Conservation (phyloP, 2,888 invertebrate genomes). For the Drosophila pseudotakahashii region DNA sequence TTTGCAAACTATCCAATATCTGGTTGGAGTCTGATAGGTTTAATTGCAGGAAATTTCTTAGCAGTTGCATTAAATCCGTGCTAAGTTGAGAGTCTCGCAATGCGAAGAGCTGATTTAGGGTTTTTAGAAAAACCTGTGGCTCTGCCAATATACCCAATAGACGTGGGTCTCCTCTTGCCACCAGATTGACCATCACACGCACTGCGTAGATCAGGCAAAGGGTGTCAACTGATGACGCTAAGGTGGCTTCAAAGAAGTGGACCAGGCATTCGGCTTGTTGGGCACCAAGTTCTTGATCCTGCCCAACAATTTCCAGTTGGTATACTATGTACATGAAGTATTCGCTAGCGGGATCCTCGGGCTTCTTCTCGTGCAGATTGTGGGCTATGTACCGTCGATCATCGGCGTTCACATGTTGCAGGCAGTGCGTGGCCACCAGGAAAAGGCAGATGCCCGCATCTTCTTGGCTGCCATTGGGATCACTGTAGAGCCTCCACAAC, state of each 20-base stretch:
- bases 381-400: constrained; percentile 62
- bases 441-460: constrained; percentile 78
- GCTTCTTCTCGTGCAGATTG: constrained; percentile 65
- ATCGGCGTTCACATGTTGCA: constrained; percentile 44
- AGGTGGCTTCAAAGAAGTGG: constrained; percentile 34
- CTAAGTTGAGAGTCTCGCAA: constrained; percentile 51
- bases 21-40: constrained; percentile 24
- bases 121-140: constrained; percentile 28
- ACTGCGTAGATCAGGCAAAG: constrained; percentile 66
- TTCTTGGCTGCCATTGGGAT: constrained; percentile 51
- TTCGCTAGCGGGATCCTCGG: constrained; percentile 60
- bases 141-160: neutral
- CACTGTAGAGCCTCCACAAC: constrained; percentile 69
- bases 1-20: constrained; percentile 39
- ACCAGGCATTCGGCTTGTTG: constrained; percentile 29
- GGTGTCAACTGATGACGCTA: constrained; percentile 17
- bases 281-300: constrained; percentile 12
- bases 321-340: constrained; percentile 77
- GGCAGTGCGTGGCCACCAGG: constrained; percentile 56
- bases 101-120: constrained; percentile 73
- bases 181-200: constrained; percentile 71
- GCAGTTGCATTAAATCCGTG: constrained; percentile 67
- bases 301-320: constrained; percentile 47
- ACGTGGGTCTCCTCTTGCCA: constrained; percentile 42
- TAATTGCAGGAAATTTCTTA: constrained; percentile 64